Evolutionary conservation across 2,888 invertebrate genomes (phyloP).

Genomic region (Timandra comae): DNA sequence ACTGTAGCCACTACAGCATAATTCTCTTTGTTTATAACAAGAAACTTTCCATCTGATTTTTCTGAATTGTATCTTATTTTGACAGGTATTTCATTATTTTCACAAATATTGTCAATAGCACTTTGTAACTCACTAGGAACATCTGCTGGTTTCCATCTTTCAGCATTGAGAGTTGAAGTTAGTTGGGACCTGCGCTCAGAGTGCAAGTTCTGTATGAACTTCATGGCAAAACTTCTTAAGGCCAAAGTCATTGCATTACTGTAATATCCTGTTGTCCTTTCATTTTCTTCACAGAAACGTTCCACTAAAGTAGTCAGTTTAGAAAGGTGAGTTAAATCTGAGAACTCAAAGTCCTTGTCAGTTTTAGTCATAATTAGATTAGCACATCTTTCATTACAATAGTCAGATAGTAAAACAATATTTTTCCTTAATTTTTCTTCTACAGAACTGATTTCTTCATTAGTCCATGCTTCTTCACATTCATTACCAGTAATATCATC

Average conservation of each 20-base stretch:
- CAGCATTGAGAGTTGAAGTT: slow-evolving; percentile 89
- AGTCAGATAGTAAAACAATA: slow-evolving; percentile 89
- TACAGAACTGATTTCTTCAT: slow-evolving; percentile 82
- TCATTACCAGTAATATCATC: slow-evolving; percentile 76
- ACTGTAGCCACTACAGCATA: slow-evolving; percentile 89
- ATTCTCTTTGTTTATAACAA: slow-evolving; percentile 82
- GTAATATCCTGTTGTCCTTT: slow-evolving; percentile 82
- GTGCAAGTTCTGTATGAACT: slow-evolving; percentile 94
- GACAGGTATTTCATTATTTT: slow-evolving; percentile 66
- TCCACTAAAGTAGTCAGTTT: slow-evolving; percentile 86
- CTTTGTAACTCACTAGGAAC: slow-evolving; percentile 93
- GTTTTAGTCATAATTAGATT: slow-evolving; percentile 89
- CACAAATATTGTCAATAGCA: slow-evolving; percentile 83
- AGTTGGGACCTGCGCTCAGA: slow-evolving; percentile 90
- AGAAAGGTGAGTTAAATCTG: slow-evolving; percentile 84
- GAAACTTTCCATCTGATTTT: slow-evolving; percentile 71
- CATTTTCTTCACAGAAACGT: slow-evolving; percentile 85
- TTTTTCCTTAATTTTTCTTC: slow-evolving; percentile 85
- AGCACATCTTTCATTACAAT: slow-evolving; percentile 94
- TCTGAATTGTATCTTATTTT: slow-evolving; percentile 48
- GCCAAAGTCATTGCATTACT: slow-evolving; percentile 89
- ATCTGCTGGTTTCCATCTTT: slow-evolving; percentile 95
- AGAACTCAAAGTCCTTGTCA: slow-evolving; percentile 82
- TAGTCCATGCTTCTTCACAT: slow-evolving; percentile 82
- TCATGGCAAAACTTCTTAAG: slow-evolving; percentile 91